Conservation (phyloP, 2,797 vertebrate species). For the Decapterus maruadsi region DNA sequence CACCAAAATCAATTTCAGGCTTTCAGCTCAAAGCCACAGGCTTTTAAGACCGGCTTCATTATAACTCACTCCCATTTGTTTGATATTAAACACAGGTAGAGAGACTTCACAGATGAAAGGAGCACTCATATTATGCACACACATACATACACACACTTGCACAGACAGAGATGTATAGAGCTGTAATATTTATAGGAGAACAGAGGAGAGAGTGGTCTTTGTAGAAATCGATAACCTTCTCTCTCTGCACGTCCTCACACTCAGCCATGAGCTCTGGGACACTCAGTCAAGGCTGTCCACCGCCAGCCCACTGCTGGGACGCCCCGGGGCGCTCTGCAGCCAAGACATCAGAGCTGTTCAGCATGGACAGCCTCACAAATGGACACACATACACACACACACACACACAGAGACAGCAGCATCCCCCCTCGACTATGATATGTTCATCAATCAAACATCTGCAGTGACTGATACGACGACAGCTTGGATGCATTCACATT, state of each 20-base stretch:
- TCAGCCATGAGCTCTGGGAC: conserved; percentile 35
- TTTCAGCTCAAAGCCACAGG: conserved; percentile 23
- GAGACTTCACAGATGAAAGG: conserved; percentile 54
- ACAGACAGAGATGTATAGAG: conserved; percentile 37
- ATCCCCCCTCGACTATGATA: conserved; percentile 7
- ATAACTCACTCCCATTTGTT: conserved; percentile 48
- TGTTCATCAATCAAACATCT: conserved; percentile 62
- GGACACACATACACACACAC: conserved; percentile 34
- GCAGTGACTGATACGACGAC: conserved; percentile 30
- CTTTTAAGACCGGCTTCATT: conserved; percentile 34
- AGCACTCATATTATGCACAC: background rate
- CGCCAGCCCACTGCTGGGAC: conserved; percentile 33
- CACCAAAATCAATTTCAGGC: background rate
- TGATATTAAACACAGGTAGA: conserved; percentile 52
- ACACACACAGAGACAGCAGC: conserved; percentile 33
- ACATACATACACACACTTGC: conserved; percentile 13
- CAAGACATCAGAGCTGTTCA: conserved; percentile 15
- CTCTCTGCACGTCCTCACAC: conserved; percentile 42
- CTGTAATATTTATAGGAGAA: conserved; percentile 48
- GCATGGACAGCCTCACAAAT: conserved; percentile 42
- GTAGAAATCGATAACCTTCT: conserved; percentile 61
- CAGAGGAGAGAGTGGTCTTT: conserved; percentile 36
- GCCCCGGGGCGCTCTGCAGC: conserved; percentile 36
- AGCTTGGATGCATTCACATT: conserved; percentile 20
- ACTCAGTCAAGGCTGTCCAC: conserved; percentile 53